Evolutionary conservation across 2,797 vertebrate genomes (phyloP), one percentile per base, ranked within the genome.

Genomic region (Betta splendens): DNA sequence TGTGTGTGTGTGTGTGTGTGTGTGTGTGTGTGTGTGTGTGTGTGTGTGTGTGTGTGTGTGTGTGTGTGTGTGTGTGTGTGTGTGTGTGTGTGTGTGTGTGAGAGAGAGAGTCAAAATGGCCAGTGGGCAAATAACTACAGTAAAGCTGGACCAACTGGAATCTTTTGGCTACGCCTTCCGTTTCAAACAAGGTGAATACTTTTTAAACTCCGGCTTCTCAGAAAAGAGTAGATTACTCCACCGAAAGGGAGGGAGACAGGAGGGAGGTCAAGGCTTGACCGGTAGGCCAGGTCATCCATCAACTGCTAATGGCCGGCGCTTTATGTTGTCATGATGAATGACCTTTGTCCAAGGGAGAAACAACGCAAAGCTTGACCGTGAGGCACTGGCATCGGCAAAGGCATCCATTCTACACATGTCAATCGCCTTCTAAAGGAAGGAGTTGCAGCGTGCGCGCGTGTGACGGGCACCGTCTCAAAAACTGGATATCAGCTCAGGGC

Each of bases 111-210:
- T 50, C 36, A 82, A 74, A 87, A 79, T 64, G 78, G 89, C 83
- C 89, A 47, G 77, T 86, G 84, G 85, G 79, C 85, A 91, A 92
- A 91, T 62, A 86, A 83, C 88, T 92, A 93, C 91, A 84, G 86
- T 92, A 90, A 89, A 89, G 79, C 76, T 64, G 53, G 79, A 84
- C 72, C 56, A 64, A 85, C 83, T 69, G 64, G 82, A 88, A 84
- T 87, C 64, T 67, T 29, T 11, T 1, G 11, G 44, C 63, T 69
- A 54, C 61, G 62, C 55, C 66, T 60, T 65, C 29, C 28, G 18
- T 8, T 15, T 59, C 48, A 22, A 46, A 62, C 44, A 44, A 37
- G 39, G 39, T 26, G 22, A 50, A 38, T 26, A 12, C 42, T 62
- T 60, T 36, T 79, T 43, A 80, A 80, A 83, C 51, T 85, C 63